Evolutionary conservation across 2,113 vertebrate species (phyloP).

Genomic region (Columbina picui): DNA sequence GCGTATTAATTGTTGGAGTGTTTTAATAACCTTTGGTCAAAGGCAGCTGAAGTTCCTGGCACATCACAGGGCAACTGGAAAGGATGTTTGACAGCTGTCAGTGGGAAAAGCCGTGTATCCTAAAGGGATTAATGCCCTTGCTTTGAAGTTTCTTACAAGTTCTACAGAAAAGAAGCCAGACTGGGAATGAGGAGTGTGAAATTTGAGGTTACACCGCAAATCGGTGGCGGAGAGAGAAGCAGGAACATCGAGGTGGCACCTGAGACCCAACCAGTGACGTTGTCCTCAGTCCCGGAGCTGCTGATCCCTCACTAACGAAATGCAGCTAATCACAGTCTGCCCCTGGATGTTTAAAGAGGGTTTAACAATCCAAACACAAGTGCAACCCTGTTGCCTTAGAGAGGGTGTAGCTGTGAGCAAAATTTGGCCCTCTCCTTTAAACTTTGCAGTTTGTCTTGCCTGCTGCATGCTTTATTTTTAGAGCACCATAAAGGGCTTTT

Average conservation of each 20-base stretch:
- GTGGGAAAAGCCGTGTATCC: conserved; percentile 27
- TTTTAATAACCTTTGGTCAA: conserved; percentile 65
- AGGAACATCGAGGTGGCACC: not conserved
- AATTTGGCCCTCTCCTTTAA: conserved; percentile 45
- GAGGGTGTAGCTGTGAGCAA: conserved; percentile 60
- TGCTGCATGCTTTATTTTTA: conserved; percentile 69
- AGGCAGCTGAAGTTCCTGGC: conserved; percentile 43
- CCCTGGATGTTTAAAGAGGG: conserved; percentile 34
- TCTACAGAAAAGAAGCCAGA: not conserved
- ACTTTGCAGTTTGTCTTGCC: conserved; percentile 37
- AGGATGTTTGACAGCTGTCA: conserved; percentile 59
- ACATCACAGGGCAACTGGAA: not conserved
- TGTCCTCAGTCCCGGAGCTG: not conserved
- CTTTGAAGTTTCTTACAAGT: conserved; percentile 37
- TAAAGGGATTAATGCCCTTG: conserved; percentile 17
- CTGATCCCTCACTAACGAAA: not conserved
- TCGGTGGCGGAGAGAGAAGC: accelerated
- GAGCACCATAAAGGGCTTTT: conserved; percentile 70
- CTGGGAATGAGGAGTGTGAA: not conserved
- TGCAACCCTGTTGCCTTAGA: conserved; percentile 26
- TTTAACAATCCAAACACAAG: conserved; percentile 45
- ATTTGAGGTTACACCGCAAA: not conserved
- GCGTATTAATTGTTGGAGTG: conserved; percentile 29
- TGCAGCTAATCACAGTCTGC: not conserved
- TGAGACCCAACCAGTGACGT: not conserved